Evolutionary conservation across 2,113 vertebrate genomes (phyloP).

Genomic region (Clarias macrocephalus): DNA sequence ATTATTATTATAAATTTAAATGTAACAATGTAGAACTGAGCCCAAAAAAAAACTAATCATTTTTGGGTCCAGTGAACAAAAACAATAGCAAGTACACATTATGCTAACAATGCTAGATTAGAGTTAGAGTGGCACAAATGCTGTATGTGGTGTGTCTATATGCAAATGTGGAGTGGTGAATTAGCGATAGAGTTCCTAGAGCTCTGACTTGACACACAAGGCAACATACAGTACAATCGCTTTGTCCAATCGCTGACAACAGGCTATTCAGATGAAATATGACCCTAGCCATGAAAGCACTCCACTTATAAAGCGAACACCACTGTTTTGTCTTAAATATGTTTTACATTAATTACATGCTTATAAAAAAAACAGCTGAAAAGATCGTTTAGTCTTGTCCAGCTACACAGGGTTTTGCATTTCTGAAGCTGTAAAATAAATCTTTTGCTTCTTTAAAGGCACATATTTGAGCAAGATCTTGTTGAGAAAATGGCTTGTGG

Average conservation of each 20-base stretch:
- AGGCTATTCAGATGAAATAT: conserved; percentile 29
- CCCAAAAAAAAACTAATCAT: not conserved
- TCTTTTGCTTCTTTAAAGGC: not conserved
- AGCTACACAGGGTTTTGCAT: not conserved
- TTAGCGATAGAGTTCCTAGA: not conserved
- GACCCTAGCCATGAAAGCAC: not conserved
- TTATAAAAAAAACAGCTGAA: conserved; percentile 18
- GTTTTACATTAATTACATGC: conserved; percentile 8
- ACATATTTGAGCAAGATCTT: not conserved
- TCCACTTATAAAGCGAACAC: not conserved
- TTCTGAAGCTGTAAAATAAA: not conserved
- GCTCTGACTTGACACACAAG: not conserved
- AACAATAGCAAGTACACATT: not conserved
- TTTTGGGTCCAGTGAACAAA: not conserved
- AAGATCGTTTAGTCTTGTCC: not conserved
- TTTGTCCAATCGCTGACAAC: not conserved
- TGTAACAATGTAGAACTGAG: not conserved
- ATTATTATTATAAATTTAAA: no score
- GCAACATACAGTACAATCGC: conserved; percentile 22
- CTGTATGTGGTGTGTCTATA: not conserved
- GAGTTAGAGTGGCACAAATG: not conserved
- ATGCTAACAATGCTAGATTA: not conserved
- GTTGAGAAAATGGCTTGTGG: not conserved
- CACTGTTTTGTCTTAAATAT: not conserved
- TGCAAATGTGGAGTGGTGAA: not conserved